A percentile compares a stretch with the other conserved stretches of the same genome.
Conservation (phyloP, 2,113 vertebrate species). For the Syngnathus scovelli region DNA sequence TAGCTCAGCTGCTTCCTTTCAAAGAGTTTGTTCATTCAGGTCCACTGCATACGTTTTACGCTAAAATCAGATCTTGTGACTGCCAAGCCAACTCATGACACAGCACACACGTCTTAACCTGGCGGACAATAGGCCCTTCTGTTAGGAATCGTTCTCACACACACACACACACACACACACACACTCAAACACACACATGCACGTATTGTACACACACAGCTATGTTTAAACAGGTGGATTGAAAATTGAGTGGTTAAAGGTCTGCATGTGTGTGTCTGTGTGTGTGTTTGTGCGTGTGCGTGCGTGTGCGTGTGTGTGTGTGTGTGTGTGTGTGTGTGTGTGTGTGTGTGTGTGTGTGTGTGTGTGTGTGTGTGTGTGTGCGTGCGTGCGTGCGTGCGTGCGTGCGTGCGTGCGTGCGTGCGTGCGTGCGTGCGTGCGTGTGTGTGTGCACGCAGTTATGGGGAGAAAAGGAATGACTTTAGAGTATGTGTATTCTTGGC, state of each 20-base stretch:
- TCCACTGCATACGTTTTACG: slow-evolving; percentile 45
- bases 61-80: slow-evolving; percentile 60
- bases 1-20: slow-evolving; percentile 44
- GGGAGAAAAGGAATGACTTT: slow-evolving; percentile 60
- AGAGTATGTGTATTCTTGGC: slow-evolving; percentile 58
- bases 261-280: slow-evolving; percentile 18
- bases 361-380: slow-evolving; percentile 25
- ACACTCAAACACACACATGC: slow-evolving; percentile 20
- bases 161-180: slow-evolving; percentile 32
- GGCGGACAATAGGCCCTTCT: slow-evolving; percentile 58
- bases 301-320: slow-evolving; percentile 20
- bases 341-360: slow-evolving; percentile 13
- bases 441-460: slow-evolving; percentile 39
- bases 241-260: slow-evolving; percentile 48
- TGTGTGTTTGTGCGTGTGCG: slow-evolving; percentile 27
- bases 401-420: slow-evolving; percentile 22
- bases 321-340: no score
- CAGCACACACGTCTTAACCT: slow-evolving; percentile 45
- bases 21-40: slow-evolving; percentile 46
- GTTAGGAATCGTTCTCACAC: slow-evolving; percentile 36
- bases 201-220: slow-evolving; percentile 33
- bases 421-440: slow-evolving; percentile 19
- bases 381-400: no score
- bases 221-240: slow-evolving; percentile 67
- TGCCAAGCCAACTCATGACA: slow-evolving; percentile 55